A percentile compares a stretch with the other conserved stretches of the same genome.
Conservation (phyloP, 2,888 invertebrate genomes). For the Mantis religiosa region DNA sequence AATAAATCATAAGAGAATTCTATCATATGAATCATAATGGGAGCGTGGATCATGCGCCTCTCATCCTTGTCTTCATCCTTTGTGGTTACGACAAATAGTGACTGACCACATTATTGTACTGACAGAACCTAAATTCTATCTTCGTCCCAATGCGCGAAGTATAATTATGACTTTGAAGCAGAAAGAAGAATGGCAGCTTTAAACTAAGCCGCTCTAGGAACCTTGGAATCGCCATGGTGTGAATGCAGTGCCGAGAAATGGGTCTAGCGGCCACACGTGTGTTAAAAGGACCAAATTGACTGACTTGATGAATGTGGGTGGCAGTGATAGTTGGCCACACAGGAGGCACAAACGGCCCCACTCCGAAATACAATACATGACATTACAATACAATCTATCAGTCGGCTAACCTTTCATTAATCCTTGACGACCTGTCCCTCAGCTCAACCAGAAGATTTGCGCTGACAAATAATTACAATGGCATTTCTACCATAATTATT, state of each 20-base stretch:
- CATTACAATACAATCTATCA: background rate
- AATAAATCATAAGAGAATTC: background rate
- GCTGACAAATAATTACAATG: no score
- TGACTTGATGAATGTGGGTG: background rate
- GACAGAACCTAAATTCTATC: background rate
- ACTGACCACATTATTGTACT: background rate
- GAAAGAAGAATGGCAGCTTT: background rate
- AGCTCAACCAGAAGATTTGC: background rate
- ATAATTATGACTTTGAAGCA: background rate
- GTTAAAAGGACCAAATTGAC: background rate
- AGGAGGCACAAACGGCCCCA: background rate
- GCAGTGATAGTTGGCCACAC: background rate
- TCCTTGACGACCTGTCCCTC: background rate
- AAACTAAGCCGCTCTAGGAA: background rate
- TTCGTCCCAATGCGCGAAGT: background rate
- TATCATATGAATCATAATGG: background rate
- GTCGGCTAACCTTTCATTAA: background rate
- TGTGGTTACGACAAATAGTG: no score
- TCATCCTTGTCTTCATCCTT: no score
- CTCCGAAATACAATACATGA: background rate
- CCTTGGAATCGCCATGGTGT: background rate
- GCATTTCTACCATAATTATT: no score
- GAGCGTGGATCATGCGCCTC: no score
- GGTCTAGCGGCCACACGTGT: background rate
- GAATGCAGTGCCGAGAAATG: background rate